phyloP scores from a whole-genome alignment of 2,113 vertebrate species.

The Pogonocichla stellata region DNA sequence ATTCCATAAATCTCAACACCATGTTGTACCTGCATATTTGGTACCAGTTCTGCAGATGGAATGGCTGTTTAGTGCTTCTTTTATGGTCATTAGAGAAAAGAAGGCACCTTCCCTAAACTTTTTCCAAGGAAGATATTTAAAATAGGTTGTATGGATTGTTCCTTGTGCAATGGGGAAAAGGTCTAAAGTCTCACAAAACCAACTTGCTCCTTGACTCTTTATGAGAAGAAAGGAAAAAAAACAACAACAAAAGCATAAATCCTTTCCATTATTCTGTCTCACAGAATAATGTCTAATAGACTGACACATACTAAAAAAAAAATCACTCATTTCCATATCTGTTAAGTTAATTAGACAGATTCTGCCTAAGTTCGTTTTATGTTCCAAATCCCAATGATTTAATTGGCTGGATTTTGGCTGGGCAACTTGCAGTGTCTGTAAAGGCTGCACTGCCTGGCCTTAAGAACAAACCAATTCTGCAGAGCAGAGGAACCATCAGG shows the following conservation, averaged over 20 bases:
- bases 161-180: background rate
- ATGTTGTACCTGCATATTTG: background rate
- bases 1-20: background rate
- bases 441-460: background rate
- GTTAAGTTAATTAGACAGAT: background rate
- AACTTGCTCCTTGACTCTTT: background rate
- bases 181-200: background rate
- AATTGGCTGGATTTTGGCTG: background rate
- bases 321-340: background rate
- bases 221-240: background rate
- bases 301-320: background rate
- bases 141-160: background rate
- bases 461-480: background rate
- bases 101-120: background rate
- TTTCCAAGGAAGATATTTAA: background rate
- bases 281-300: background rate
- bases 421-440: background rate
- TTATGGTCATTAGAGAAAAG: background rate
- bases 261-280: background rate
- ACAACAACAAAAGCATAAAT: background rate
- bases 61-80: background rate
- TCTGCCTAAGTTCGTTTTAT: background rate
- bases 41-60: background rate
- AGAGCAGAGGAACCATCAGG: background rate
- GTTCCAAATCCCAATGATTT: background rate